These are phyloP conservation scores for Rhopalosiphum padi DNA, from an alignment of 1,140 invertebrate species.

Conservation along the genomic window DNA sequence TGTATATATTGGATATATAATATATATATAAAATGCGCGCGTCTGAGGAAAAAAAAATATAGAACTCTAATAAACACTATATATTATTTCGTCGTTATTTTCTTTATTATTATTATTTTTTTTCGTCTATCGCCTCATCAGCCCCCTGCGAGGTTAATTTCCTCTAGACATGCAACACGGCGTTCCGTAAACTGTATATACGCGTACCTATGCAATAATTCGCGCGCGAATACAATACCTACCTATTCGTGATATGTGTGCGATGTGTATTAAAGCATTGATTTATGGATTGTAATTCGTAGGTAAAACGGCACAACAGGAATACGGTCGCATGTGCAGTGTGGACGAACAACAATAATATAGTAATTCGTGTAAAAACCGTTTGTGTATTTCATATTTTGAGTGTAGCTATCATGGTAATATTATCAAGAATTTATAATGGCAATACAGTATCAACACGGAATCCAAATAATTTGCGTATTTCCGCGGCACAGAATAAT, in stretches of 20 bases:
- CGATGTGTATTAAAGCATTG: not conserved
- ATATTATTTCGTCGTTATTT: not conserved
- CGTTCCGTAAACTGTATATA: not conserved
- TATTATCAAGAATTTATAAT: no score
- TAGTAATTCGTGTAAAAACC: not conserved
- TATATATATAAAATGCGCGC: no score
- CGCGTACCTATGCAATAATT: not conserved
- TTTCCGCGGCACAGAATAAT: not conserved
- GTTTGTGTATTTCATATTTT: not conserved
- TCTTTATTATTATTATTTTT: not conserved
- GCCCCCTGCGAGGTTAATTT: not conserved
- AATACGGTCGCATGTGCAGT: no score
- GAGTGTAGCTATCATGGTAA: not conserved
- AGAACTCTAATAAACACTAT: slow-evolving; percentile 9
- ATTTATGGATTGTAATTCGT: not conserved
- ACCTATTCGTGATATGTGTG: not conserved
- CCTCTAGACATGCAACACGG: not conserved
- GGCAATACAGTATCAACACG: not conserved
- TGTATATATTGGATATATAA: no score
- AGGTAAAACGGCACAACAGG: not conserved
- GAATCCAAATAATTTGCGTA: not conserved
- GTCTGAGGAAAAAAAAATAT: not conserved
- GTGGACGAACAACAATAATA: not conserved
- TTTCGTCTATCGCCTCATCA: not conserved
- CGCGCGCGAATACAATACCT: not conserved